phyloP scores from a whole-genome alignment of 2,888 invertebrate genomes.

The Acanthoscelides obtectus region DNA sequence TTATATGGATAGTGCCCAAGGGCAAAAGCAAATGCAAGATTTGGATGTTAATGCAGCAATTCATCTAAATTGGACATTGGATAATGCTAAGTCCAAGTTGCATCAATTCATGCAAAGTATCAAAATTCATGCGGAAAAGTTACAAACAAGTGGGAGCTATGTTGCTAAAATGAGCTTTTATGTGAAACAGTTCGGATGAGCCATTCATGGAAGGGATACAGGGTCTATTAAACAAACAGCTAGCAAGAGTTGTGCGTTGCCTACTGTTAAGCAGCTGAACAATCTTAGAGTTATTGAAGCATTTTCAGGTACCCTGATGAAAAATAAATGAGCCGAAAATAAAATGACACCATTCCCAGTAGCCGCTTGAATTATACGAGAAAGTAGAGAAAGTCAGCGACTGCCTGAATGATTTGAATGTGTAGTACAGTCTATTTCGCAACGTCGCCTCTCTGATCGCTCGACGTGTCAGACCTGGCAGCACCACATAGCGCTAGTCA shows the following conservation, averaged over 20 bases:
- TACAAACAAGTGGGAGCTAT: slow-evolving; percentile 91
- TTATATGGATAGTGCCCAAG: slow-evolving; percentile 70
- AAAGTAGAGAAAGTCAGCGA: slow-evolving; percentile 53
- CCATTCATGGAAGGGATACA: slow-evolving; percentile 80
- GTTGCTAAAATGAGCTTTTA: slow-evolving; percentile 88
- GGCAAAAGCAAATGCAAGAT: slow-evolving; percentile 73
- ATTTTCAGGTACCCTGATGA: slow-evolving; percentile 75
- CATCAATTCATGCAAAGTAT: slow-evolving; percentile 94
- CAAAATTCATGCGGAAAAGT: slow-evolving; percentile 77
- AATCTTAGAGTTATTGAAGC: slow-evolving; percentile 92
- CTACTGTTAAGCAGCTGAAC: slow-evolving; percentile 88
- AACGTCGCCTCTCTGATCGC: too few relatives aligned
- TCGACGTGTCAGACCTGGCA: too few relatives aligned
- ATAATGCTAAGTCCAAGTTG: slow-evolving; percentile 94
- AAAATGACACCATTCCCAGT: slow-evolving; percentile 77
- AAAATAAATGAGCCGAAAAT: slow-evolving; percentile 63
- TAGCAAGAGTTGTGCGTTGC: slow-evolving; percentile 93
- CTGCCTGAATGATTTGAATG: slow-evolving; percentile 40
- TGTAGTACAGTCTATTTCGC: too few relatives aligned
- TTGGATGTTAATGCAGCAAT: slow-evolving; percentile 92
- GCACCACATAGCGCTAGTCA: too few relatives aligned
- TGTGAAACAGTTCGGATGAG: slow-evolving; percentile 78
- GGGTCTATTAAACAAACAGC: slow-evolving; percentile 97
- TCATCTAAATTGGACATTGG: slow-evolving; percentile 98
- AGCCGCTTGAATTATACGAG: slow-evolving; percentile 68